Conservation (phyloP, 2,797 vertebrate species). For the Loris lydekkerianus region DNA sequence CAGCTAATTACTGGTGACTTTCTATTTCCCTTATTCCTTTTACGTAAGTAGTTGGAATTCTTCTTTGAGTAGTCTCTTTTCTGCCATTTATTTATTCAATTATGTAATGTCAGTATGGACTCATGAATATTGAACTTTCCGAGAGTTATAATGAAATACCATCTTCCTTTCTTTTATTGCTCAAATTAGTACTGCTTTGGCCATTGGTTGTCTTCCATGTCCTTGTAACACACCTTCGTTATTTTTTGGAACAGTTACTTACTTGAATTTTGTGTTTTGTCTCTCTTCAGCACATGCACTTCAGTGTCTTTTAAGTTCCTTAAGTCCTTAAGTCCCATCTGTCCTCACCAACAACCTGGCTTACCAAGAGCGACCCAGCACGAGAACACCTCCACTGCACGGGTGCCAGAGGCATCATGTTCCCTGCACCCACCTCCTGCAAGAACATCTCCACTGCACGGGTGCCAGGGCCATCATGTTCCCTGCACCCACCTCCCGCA, state of each 20-base stretch:
- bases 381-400: background rate
- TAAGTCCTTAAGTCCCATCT: background rate
- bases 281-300: background rate
- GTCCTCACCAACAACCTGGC: background rate
- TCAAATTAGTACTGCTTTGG: background rate
- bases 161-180: background rate
- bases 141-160: background rate
- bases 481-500: too few species aligned
- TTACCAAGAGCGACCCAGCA: background rate
- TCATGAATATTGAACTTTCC: background rate
- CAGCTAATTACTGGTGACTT: background rate
- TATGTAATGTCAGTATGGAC: background rate
- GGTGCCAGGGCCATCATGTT: too few species aligned
- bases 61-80: background rate
- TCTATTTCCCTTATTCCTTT: background rate
- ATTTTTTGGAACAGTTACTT: background rate
- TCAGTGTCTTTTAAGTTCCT: background rate
- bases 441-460: background rate
- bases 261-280: background rate
- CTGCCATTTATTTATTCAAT: background rate
- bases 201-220: background rate
- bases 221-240: background rate
- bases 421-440: background rate
- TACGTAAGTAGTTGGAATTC: background rate
- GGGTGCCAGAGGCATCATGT: background rate